phyloP scores from a whole-genome alignment of 2,113 vertebrate species.

The Albula goreensis region DNA sequence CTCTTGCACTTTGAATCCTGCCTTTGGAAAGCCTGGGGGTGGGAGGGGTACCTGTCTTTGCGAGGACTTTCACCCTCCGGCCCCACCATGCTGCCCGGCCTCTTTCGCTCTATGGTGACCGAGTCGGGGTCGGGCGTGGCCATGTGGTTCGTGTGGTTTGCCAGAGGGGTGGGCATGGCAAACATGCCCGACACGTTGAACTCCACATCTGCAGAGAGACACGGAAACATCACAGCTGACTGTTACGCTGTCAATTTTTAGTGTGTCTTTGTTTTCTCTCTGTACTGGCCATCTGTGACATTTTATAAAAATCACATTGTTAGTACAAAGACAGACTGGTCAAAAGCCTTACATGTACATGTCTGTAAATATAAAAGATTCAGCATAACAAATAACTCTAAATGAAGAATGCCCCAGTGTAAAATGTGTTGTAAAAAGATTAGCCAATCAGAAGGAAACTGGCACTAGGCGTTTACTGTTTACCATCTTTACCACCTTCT shows the following conservation, averaged over 20 bases:
- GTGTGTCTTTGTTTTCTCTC: neutral
- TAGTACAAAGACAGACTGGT: too few species aligned
- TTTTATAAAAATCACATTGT: neutral
- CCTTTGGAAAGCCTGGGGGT: neutral
- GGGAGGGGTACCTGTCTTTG: conserved; percentile 81
- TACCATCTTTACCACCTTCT: neutral
- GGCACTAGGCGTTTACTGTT: neutral
- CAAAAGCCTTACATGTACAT: too few species aligned
- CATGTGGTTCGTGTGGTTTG: conserved; percentile 82
- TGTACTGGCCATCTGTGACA: neutral
- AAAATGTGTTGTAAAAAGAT: neutral
- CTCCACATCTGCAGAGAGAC: conserved; percentile 80
- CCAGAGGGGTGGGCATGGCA: conserved; percentile 77
- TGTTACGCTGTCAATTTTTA: neutral
- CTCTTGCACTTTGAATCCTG: neutral
- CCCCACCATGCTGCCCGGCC: conserved; percentile 86
- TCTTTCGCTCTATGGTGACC: conserved; percentile 85
- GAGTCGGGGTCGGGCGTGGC: conserved; percentile 71
- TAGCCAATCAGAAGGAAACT: neutral
- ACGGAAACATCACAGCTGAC: conserved; percentile 9
- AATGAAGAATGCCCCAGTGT: neutral
- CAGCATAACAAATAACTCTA: neutral
- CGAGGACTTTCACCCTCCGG: conserved; percentile 82
- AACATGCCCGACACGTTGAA: conserved; percentile 96
- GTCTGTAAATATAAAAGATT: neutral